Conservation (phyloP, 2,888 invertebrate genomes). For the Syrista parreyssii region DNA sequence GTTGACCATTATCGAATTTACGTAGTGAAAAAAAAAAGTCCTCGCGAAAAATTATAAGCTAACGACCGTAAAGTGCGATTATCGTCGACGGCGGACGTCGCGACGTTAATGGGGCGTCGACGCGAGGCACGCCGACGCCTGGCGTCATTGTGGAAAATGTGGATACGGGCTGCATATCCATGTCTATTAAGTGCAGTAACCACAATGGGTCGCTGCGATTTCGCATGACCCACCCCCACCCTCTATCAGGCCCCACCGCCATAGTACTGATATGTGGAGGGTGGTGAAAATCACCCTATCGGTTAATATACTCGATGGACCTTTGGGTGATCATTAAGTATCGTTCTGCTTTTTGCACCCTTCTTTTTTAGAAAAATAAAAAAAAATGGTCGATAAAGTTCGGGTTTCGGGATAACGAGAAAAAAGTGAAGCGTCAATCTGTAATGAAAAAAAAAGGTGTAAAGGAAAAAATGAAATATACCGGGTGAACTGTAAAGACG, state of each 20-base stretch:
- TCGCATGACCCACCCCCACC: too few species aligned
- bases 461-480: too few species aligned
- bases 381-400: too few species aligned
- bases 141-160: conserved; percentile 20
- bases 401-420: too few species aligned
- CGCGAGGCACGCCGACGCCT: neutral
- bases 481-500: too few species aligned
- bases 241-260: neutral
- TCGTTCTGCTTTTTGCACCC: neutral
- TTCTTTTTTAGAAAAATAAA: too few species aligned
- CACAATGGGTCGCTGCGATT: conserved; percentile 3
- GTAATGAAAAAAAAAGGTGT: neutral
- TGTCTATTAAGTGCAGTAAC: conserved; percentile 23
- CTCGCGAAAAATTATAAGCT: neutral
- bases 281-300: neutral
- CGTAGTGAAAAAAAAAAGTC: too few species aligned
- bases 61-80: conserved; percentile 27
- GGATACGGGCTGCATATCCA: conserved; percentile 28
- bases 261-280: neutral
- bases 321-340: neutral
- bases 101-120: conserved; percentile 24
- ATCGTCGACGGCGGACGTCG: conserved; percentile 21
- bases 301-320: neutral
- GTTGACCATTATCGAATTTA: too few species aligned
- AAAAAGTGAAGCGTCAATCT: neutral